These are phyloP conservation scores for Crotalus tigris DNA, from an alignment of 2,113 vertebrate genomes.

Conservation along the genomic window DNA sequence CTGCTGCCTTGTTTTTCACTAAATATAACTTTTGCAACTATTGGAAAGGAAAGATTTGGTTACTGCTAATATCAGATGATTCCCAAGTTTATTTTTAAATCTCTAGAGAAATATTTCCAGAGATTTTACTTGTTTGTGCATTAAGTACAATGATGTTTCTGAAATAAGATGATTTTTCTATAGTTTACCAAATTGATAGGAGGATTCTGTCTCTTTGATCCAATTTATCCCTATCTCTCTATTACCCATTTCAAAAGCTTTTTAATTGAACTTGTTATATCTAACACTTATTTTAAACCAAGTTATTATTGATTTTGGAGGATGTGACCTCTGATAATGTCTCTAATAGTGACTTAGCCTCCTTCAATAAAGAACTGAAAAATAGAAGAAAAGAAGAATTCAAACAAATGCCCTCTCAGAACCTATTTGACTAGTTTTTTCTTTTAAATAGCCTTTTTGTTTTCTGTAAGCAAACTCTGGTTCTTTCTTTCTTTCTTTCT, in stretches of 20 bases:
- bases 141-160: constrained; percentile 19
- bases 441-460: constrained; percentile 29
- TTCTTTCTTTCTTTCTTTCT: neutral
- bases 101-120: constrained; percentile 29
- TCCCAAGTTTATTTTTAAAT: constrained; percentile 37
- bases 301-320: constrained; percentile 66
- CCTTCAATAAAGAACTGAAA: constrained; percentile 64
- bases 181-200: constrained; percentile 32
- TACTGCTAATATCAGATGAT: neutral
- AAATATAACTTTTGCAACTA: constrained; percentile 9
- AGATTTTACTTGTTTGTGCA: constrained; percentile 26
- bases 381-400: constrained; percentile 53
- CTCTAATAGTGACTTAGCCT: constrained; percentile 58
- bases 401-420: constrained; percentile 35
- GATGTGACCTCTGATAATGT: constrained; percentile 57
- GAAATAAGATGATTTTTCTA: constrained; percentile 57
- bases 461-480: constrained; percentile 15
- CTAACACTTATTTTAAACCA: constrained; percentile 58
- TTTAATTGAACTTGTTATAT: constrained; percentile 64
- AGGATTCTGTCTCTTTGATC: constrained; percentile 48
- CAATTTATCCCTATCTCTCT: constrained; percentile 37
- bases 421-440: constrained; percentile 37
- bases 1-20: neutral
- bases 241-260: constrained; percentile 51
- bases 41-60: neutral